Evolutionary conservation across 1,140 invertebrate genomes (phyloP).

Genomic region (Colletes latitarsis): DNA sequence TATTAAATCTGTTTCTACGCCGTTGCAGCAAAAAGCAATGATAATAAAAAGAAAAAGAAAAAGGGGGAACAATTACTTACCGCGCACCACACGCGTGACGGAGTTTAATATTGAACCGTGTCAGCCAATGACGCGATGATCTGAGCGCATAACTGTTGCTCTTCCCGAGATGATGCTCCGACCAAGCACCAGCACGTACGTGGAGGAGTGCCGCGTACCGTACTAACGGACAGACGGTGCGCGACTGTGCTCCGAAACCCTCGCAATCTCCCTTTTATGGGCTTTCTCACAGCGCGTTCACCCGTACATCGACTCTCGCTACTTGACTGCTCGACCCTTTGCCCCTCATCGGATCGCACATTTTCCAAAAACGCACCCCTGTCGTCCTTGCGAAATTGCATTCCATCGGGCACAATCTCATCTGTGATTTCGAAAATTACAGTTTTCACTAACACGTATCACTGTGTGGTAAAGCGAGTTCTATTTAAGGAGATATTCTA

Average conservation of each 20-base stretch:
- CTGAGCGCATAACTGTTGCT: conserved; percentile 65
- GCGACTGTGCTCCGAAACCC: conserved; percentile 65
- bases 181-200: conserved; percentile 27
- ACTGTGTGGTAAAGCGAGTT: no score
- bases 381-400: background rate
- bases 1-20: background rate
- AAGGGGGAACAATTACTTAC: conserved; percentile 47
- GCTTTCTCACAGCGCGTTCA: conserved; percentile 48
- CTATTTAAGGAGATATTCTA: no score
- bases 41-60: background rate
- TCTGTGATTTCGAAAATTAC: background rate
- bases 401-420: background rate
- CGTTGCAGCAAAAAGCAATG: background rate
- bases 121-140: conserved; percentile 42
- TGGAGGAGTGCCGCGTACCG: conserved; percentile 48
- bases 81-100: conserved; percentile 56
- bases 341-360: background rate
- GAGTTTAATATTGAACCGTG: conserved; percentile 31
- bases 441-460: background rate
- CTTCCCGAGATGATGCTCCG: conserved; percentile 22
- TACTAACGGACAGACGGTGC: conserved; percentile 55
- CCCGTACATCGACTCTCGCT: conserved; percentile 59
- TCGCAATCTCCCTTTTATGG: conserved; percentile 67
- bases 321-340: conserved; percentile 33
- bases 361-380: background rate